Percentiles rank a stretch among this genome's conserved stretches.
Evolutionary conservation across 37 sponge, comb jelly and placozoan species (phyloP).

Genomic region (Beroe ovata): DNA sequence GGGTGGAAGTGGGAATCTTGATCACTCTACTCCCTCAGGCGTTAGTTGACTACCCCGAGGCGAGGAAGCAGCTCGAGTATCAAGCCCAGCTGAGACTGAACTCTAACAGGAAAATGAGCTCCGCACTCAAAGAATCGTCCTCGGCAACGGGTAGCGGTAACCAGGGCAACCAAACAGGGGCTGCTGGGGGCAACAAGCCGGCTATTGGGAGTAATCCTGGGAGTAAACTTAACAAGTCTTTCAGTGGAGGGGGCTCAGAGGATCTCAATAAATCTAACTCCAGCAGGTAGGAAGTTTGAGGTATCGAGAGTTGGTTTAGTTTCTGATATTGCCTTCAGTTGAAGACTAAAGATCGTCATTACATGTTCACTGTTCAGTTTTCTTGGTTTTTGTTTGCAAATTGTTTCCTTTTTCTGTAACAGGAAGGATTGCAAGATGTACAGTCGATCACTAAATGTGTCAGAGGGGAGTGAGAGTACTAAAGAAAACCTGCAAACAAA

Average conservation of each 20-base stretch:
- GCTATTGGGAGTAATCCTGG: neutral
- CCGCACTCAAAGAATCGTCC: slow-evolving; percentile 24
- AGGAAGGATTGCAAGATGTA: neutral
- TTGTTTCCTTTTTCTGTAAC: too few species aligned
- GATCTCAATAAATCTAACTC: neutral
- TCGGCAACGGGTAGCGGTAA: neutral
- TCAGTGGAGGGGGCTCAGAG: neutral
- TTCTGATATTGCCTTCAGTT: too few species aligned
- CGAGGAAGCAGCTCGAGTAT: slow-evolving; percentile 65
- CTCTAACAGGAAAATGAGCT: slow-evolving; percentile 58
- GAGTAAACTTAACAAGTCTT: neutral
- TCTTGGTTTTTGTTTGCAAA: too few species aligned
- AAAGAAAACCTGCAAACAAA: neutral
- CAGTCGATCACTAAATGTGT: neutral
- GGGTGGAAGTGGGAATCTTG: too few species aligned
- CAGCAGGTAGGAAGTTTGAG: too few species aligned
- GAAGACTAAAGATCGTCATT: too few species aligned
- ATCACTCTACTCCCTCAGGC: too few species aligned
- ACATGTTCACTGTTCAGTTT: too few species aligned
- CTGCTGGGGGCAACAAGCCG: neutral
- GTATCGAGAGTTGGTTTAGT: too few species aligned
- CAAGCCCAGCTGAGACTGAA: slow-evolving; percentile 29
- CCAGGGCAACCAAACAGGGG: neutral
- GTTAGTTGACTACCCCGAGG: slow-evolving; percentile 68
- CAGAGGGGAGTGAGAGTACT: neutral